Conservation (phyloP, 2,797 vertebrate genomes). For the Euthynnus affinis region DNA sequence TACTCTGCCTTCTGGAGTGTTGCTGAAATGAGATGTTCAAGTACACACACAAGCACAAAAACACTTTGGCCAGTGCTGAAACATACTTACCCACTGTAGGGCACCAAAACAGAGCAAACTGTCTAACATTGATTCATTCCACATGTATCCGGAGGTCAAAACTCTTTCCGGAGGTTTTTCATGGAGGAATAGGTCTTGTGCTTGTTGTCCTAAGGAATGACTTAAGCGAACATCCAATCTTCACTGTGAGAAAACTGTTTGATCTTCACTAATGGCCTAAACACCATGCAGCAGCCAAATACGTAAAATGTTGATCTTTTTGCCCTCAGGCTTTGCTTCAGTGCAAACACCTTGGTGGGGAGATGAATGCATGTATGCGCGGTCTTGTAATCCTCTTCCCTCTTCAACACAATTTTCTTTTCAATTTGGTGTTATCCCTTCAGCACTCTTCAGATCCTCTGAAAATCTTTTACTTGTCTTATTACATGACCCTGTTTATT, state of each 20-base stretch:
- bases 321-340: slow-evolving; percentile 16
- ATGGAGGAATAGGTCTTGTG: not conserved
- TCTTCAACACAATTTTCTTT: slow-evolving; percentile 8
- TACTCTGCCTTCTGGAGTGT: slow-evolving; percentile 22
- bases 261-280: slow-evolving; percentile 34
- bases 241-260: slow-evolving; percentile 31
- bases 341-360: slow-evolving; percentile 11
- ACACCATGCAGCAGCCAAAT: slow-evolving; percentile 19
- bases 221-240: slow-evolving; percentile 23
- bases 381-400: not conserved
- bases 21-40: slow-evolving; percentile 23
- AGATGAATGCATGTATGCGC: not conserved
- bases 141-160: slow-evolving; percentile 14
- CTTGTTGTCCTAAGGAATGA: not conserved
- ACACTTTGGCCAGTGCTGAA: not conserved
- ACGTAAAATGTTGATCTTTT: slow-evolving; percentile 10
- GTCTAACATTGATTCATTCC: slow-evolving; percentile 32
- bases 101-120: slow-evolving; percentile 18
- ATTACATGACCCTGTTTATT: not conserved
- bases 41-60: not conserved
- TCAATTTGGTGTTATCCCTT: not conserved
- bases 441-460: not conserved
- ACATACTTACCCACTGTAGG: not conserved
- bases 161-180: not conserved
- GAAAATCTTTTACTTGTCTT: slow-evolving; percentile 20